A percentile compares a stretch with the other conserved stretches of the same genome.
These are phyloP conservation scores for Clarias platycephalus DNA, from an alignment of 2,797 vertebrate species.

Conservation along the genomic window DNA sequence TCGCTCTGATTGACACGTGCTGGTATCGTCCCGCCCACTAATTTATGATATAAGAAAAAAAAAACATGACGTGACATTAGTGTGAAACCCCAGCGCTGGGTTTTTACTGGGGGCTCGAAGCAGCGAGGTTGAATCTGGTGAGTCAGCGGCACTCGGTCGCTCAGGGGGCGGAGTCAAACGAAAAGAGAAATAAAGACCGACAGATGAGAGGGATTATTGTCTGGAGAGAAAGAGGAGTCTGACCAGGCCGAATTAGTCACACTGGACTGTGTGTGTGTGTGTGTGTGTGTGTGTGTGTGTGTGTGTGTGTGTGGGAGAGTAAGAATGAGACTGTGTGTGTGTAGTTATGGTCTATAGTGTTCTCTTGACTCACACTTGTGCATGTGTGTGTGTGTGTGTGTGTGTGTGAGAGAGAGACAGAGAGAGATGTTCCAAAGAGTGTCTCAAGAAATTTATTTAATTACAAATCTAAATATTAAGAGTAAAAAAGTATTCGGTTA, in stretches of 20 bases:
- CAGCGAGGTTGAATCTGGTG: not conserved
- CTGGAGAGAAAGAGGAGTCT: constrained; percentile 32
- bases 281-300: constrained; percentile 34
- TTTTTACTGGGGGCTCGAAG: constrained; percentile 1
- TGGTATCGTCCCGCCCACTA: not conserved
- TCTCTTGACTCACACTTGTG: not conserved
- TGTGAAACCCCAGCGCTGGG: not conserved
- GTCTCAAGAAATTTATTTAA: not conserved
- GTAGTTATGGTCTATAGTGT: not conserved
- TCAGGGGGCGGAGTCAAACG: constrained; percentile 33
- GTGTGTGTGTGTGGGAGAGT: constrained; percentile 35
- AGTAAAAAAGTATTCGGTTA: too few relatives aligned
- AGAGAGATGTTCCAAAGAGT: not conserved
- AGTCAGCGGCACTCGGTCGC: constrained; percentile 32
- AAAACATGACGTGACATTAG: too few relatives aligned
- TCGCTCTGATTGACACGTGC: not conserved
- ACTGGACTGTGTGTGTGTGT: constrained; percentile 35
- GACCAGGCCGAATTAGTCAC: constrained; percentile 39
- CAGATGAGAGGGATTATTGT: constrained; percentile 45
- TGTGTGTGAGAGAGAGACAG: constrained; percentile 30
- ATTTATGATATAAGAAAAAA: not conserved
- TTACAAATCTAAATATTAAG: not conserved
- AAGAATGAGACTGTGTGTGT: constrained; percentile 31
- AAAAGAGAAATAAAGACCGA: constrained; percentile 28
- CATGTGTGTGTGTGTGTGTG: constrained; percentile 37